phyloP scores from a whole-genome alignment of 2,797 vertebrate species.

The Halcyon chelicuti region DNA sequence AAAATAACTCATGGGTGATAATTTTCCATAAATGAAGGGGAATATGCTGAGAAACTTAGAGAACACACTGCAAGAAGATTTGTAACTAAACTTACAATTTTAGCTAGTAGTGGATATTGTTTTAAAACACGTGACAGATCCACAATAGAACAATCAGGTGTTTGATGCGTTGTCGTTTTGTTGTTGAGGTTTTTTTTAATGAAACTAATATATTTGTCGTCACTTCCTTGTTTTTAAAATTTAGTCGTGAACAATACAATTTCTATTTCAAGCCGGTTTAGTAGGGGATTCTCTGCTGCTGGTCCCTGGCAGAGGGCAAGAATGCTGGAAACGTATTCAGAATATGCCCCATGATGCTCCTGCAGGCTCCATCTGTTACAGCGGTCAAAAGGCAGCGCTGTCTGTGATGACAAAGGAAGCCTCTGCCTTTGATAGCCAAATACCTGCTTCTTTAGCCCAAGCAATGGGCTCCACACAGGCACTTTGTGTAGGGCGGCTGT shows the following conservation, averaged over 20 bases:
- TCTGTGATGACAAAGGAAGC: background rate
- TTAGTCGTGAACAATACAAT: background rate
- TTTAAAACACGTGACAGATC: background rate
- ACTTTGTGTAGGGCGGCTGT: conserved; percentile 19
- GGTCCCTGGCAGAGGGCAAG: rapidly evolving
- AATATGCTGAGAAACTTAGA: background rate
- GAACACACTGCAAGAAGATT: background rate
- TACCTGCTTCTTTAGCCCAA: background rate
- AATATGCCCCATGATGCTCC: background rate
- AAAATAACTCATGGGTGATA: background rate
- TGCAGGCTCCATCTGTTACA: background rate
- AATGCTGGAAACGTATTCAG: background rate
- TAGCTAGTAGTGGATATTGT: background rate
- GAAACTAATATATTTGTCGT: background rate
- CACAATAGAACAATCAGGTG: background rate
- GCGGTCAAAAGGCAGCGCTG: background rate
- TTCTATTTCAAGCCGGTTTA: background rate
- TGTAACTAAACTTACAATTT: background rate
- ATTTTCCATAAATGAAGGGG: background rate
- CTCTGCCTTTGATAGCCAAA: conserved; percentile 2
- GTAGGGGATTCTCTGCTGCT: background rate
- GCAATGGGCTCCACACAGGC: background rate
- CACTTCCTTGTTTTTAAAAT: background rate
- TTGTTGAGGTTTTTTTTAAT: background rate
- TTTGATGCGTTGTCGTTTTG: background rate